These are phyloP conservation scores for Cybosia mesomella DNA, from an alignment of 2,888 invertebrate genomes.

Conservation along the genomic window DNA sequence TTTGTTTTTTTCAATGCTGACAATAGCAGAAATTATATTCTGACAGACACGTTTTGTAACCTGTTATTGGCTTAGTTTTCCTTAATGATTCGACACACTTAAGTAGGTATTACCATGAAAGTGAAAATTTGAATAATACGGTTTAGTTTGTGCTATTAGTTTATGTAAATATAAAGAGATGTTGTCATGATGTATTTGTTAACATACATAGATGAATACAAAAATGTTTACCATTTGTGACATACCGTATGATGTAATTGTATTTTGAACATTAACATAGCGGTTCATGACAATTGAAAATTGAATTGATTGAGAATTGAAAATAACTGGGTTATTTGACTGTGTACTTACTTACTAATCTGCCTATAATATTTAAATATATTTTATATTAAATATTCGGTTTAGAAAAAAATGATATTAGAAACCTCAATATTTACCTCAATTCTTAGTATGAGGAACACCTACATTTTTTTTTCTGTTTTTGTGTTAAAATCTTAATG, in stretches of 20 bases:
- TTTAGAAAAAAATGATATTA: no score
- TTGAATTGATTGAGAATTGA: no score
- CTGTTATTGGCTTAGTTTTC: slow-evolving; percentile 20
- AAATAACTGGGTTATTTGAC: background rate
- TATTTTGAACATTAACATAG: background rate
- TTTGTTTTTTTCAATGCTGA: slow-evolving; percentile 42
- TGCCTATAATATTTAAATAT: no score
- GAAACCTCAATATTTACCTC: no score
- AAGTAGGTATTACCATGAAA: background rate
- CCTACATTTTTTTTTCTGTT: no score
- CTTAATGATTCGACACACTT: slow-evolving; percentile 22
- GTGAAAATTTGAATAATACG: background rate
- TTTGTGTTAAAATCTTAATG: no score
- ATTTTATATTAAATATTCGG: no score
- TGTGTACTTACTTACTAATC: no score
- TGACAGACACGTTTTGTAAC: slow-evolving; percentile 34
- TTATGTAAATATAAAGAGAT: background rate
- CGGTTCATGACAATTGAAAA: background rate
- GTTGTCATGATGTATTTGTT: background rate
- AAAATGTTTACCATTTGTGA: background rate
- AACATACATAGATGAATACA: background rate
- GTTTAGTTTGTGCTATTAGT: background rate
- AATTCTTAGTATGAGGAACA: no score
- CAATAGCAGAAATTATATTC: slow-evolving; percentile 41
- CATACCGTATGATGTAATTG: no score